These are phyloP conservation scores for Pammene fasciana DNA, from an alignment of 2,888 invertebrate species.

Conservation along the genomic window DNA sequence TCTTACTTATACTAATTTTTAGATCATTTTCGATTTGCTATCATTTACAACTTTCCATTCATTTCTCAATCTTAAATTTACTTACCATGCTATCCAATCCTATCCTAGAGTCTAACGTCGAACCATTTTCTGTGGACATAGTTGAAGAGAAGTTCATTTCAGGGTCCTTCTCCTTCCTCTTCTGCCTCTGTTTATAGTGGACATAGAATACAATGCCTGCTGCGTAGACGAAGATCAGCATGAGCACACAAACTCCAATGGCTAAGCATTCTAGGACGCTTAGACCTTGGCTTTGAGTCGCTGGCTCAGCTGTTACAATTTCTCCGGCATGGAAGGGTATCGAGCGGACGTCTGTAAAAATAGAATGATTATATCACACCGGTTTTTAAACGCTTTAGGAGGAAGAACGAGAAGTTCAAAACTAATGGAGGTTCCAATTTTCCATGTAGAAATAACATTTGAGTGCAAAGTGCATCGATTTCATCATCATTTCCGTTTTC, in stretches of 20 bases:
- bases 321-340: constrained; percentile 89
- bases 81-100: constrained; percentile 77
- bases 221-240: constrained; percentile 91
- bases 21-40: no score
- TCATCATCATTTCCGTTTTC: no score
- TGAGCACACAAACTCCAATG: constrained; percentile 90
- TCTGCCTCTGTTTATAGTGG: constrained; percentile 87
- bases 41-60: no score
- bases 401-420: no score
- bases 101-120: constrained; percentile 68
- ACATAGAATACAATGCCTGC: constrained; percentile 92
- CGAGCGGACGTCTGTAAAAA: constrained; percentile 87
- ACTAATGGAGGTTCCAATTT: no score
- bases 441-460: no score
- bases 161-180: constrained; percentile 77
- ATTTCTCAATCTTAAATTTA: not conserved
- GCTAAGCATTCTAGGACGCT: constrained; percentile 91
- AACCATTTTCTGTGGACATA: constrained; percentile 66
- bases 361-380: not conserved
- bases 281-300: constrained; percentile 83
- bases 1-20: no score
- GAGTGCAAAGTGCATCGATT: no score
- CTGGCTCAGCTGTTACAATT: constrained; percentile 76
- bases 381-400: no score
- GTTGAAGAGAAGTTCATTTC: constrained; percentile 68